These are phyloP conservation scores for Hedychridium roseum DNA, from an alignment of 2,888 invertebrate species.

Conservation along the genomic window DNA sequence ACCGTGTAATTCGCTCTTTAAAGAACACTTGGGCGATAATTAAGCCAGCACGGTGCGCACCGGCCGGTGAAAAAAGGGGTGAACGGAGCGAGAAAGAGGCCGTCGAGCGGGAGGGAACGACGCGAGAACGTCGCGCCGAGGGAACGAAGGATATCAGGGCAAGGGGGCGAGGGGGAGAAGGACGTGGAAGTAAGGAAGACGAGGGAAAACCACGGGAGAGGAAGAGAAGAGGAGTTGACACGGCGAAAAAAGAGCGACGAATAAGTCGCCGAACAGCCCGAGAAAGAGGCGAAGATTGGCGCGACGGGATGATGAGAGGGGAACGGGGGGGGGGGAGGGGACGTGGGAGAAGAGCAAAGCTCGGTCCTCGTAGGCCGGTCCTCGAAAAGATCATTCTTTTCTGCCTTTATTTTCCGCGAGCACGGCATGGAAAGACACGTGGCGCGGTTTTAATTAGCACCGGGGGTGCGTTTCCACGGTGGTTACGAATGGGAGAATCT, in stretches of 20 bases:
- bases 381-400: slow-evolving; percentile 59
- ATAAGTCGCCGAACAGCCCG: slow-evolving; percentile 4
- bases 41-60: slow-evolving; percentile 47
- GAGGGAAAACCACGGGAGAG: slow-evolving; percentile 11
- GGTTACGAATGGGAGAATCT: slow-evolving; percentile 42
- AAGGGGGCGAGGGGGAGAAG: slow-evolving; percentile 17
- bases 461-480: slow-evolving; percentile 39
- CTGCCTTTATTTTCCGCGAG: slow-evolving; percentile 54
- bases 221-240: slow-evolving; percentile 4
- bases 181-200: slow-evolving; percentile 5
- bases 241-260: slow-evolving; percentile 13
- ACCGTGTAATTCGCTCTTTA: slow-evolving; percentile 64
- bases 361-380: no score
- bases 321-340: slow-evolving; percentile 18
- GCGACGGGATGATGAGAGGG: slow-evolving; percentile 6
- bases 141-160: slow-evolving; percentile 1
- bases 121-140: no score
- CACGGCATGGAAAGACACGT: slow-evolving; percentile 56
- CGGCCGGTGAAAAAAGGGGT: slow-evolving; percentile 2
- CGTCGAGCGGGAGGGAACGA: background rate
- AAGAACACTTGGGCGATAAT: slow-evolving; percentile 61
- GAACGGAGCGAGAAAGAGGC: slow-evolving; percentile 8
- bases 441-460: slow-evolving; percentile 55
- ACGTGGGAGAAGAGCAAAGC: slow-evolving; percentile 23
- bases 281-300: slow-evolving; percentile 4